Percentiles rank a stretch among this genome's conserved stretches.
Evolutionary conservation across 2,113 vertebrate species (phyloP).

Genomic region (Crypturellus undulatus): DNA sequence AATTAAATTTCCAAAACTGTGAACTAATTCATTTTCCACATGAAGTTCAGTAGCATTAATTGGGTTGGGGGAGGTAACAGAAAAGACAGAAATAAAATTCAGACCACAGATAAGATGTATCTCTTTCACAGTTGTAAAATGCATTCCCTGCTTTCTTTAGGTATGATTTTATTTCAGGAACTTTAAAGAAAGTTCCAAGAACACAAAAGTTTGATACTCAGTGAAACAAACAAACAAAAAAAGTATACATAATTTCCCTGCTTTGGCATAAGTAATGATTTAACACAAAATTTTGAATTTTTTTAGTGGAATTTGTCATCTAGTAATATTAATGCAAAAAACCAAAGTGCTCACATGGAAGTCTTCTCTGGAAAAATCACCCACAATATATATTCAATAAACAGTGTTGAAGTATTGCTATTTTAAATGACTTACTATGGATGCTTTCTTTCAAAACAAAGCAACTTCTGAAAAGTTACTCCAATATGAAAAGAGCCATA

Average conservation of each 20-base stretch:
- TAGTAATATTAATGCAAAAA: not conserved
- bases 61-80: not conserved
- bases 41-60: not conserved
- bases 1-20: not conserved
- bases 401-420: not conserved
- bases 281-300: not conserved
- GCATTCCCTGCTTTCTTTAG: not conserved
- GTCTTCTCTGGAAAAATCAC: not conserved
- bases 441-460: not conserved
- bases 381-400: not conserved
- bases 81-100: not conserved
- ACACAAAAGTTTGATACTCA: not conserved
- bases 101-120: not conserved
- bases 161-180: not conserved
- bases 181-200: not conserved
- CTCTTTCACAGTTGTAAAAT: not conserved
- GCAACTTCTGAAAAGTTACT: not conserved
- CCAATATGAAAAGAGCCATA: not conserved
- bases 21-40: not conserved
- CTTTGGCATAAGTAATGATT: not conserved
- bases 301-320: not conserved
- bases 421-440: not conserved
- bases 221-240: not conserved
- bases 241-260: not conserved
- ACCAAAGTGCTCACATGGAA: not conserved